Evolutionary conservation across 64 coral and sea anemone species (phyloP), one percentile per base, ranked within the genome.

Genomic region (Montipora foliosa): DNA sequence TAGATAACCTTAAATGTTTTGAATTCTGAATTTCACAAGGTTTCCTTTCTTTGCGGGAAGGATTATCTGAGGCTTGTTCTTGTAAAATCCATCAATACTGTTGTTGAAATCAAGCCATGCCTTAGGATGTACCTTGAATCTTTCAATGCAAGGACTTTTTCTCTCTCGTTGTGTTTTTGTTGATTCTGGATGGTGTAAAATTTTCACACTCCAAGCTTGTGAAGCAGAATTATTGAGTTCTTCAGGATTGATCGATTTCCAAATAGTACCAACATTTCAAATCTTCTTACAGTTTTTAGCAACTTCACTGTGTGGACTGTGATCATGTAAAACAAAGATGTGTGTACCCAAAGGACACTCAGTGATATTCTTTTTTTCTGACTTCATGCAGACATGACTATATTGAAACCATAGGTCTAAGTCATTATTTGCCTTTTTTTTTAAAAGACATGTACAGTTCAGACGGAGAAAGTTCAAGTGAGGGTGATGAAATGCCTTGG

Each of bases 381-480:
- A 64, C 14, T 64, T 5, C 10, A 7, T 4, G 52, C 5, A 55
- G 52, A 10, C 6, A 7, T 10, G 5, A 55, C 10, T 55, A 7
- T 10, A 5, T 55, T 55, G 5, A 55, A 10, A 55, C 6, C 52
- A 55, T 55, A 10, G 10, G 52, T 5, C 0, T 55, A 5, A 7
- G 52, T 55, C 5, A 55, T 55, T 55, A 55, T 7, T 55, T 55
- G 11, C 13, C 4, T 64, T 64, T 64, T 0, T 64, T 64, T 16
- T 16, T 64, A 20, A 11, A 51, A 97, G 96, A 79, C 79, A 94
- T 97, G 77, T 89, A 97, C 20, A 97, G 96, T 22, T 94, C 92
- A 0, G 93, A 95, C 22, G 94, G 92, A 79, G 96, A 97, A 19
- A 95, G 82, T 44, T 94, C 93, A 64, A 97, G 96, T 78, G 96